A percentile compares a stretch with the other conserved stretches of the same genome.
phyloP scores from a whole-genome alignment of 2,888 invertebrate genomes.

The Branchellion lobata region DNA sequence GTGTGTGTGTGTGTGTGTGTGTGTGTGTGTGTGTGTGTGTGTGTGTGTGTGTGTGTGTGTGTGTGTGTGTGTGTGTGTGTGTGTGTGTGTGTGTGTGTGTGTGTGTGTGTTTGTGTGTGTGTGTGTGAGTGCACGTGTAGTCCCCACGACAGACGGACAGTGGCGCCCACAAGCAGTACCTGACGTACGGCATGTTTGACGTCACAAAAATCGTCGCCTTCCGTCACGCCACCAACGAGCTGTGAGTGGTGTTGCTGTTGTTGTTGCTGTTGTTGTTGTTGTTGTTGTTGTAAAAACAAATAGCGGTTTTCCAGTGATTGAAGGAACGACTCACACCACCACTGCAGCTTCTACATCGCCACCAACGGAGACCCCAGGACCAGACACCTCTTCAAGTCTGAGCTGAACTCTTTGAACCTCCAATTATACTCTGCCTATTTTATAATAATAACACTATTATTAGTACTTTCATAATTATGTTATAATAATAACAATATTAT shows the following conservation, averaged over 20 bases:
- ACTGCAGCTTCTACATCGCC: slow-evolving; percentile 68
- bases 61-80: background rate
- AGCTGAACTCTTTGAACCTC: no score
- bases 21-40: background rate
- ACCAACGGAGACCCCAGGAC: slow-evolving; percentile 71
- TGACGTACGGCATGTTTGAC: slow-evolving; percentile 61
- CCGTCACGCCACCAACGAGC: slow-evolving; percentile 50
- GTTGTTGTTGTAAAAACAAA: no score
- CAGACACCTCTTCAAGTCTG: slow-evolving; percentile 77
- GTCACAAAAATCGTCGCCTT: slow-evolving; percentile 60
- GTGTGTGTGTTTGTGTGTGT: background rate
- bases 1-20: background rate
- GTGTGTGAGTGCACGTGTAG: no score
- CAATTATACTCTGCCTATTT: no score
- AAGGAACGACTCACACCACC: no score
- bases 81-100: background rate
- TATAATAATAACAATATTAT: background rate
- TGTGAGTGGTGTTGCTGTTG: slow-evolving; percentile 45
- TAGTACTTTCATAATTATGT: no score
- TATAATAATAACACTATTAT: no score
- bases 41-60: background rate
- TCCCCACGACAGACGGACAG: slow-evolving; percentile 47
- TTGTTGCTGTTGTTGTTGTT: background rate
- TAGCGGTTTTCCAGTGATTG: no score
- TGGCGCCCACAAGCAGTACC: slow-evolving; percentile 53